Base-by-base conservation (phyloP, 2,888 invertebrate species). In the Cremastobaeus sp. region DNA sequence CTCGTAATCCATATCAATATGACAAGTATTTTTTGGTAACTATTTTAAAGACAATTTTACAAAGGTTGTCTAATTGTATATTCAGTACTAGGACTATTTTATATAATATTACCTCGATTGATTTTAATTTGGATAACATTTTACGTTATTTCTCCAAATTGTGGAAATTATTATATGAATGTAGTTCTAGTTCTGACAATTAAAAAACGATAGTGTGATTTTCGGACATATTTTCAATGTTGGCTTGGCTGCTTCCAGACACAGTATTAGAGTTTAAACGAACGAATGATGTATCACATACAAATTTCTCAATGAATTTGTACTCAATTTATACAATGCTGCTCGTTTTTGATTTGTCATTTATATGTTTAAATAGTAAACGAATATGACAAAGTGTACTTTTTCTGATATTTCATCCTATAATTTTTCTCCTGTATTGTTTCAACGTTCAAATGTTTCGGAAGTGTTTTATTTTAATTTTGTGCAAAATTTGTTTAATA, bases 221-320 rank as follows among this genome's bases (percentile, higher is more conserved):
- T 17, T 12, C 15, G 4, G 25, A 25, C 8, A 64, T 52, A 43
- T 12, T 65, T 55, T 48, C 4, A 43, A 9, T 1, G 73, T 76
- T 76, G 76, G 76, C 76, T 76, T 76, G 76, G 76, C 65, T 73
- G 66, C 66, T 76, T 76, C 55, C 54, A 66, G 62, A 70, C 43
- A 57, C 65, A 76, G 72, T 76, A 76, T 76, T 76, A 73, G 64
- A 76, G 25, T 71, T 62, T 64, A 70, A 52, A 45, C 45, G 30
- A 52, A 20, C 34, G 30, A 45, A 55, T 34, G 17, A 35, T 50
- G 9, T 28, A 20, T 37, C 14, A 57, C 35, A 21, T 28, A 15
- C 20, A 6, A 54, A 62, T 25, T 39, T 25, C 9, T 8, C 35
- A 35, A 9, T 18, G 4, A 18, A 18, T 21, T 62, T 52, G n/a